phyloP scores from a whole-genome alignment of 1,140 invertebrate species.

The Papilio dardanus region DNA sequence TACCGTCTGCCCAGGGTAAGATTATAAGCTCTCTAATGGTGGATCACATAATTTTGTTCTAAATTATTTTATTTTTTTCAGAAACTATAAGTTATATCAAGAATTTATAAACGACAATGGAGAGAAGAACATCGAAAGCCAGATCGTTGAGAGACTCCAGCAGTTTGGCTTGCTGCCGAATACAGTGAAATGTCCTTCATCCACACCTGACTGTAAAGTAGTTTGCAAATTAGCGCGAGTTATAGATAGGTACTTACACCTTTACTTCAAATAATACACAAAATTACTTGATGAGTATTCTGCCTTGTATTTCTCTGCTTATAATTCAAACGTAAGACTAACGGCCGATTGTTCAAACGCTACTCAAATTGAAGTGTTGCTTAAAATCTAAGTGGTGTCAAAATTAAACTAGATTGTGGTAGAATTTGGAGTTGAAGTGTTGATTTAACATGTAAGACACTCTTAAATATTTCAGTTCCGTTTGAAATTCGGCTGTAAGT shows the following conservation, averaged over 20 bases:
- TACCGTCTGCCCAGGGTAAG: slow-evolving; percentile 56
- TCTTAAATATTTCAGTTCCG: too few species aligned
- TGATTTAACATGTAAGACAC: too few species aligned
- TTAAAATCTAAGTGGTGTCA: too few species aligned
- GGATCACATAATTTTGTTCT: neutral
- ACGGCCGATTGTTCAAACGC: too few species aligned
- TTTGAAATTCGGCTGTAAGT: too few species aligned
- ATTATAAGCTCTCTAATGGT: slow-evolving; percentile 5
- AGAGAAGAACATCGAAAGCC: slow-evolving; percentile 54
- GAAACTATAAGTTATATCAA: slow-evolving; percentile 65
- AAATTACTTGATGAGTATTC: neutral
- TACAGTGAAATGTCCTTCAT: slow-evolving; percentile 55
- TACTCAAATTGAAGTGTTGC: too few species aligned
- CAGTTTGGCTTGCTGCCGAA: slow-evolving; percentile 59
- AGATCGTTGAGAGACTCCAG: slow-evolving; percentile 60
- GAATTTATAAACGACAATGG: slow-evolving; percentile 54
- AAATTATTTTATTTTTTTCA: slow-evolving; percentile 48
- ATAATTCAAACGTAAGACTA: too few species aligned
- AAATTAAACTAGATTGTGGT: too few species aligned
- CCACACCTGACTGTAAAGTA: slow-evolving; percentile 57
- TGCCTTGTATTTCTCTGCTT: too few species aligned
- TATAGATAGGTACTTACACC: slow-evolving; percentile 60
- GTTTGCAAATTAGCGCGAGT: slow-evolving; percentile 65
- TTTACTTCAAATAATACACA: neutral
- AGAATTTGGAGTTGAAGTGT: too few species aligned